These are phyloP conservation scores for Leucophenga maculata DNA, from an alignment of 2,888 invertebrate genomes.

Conservation along the genomic window DNA sequence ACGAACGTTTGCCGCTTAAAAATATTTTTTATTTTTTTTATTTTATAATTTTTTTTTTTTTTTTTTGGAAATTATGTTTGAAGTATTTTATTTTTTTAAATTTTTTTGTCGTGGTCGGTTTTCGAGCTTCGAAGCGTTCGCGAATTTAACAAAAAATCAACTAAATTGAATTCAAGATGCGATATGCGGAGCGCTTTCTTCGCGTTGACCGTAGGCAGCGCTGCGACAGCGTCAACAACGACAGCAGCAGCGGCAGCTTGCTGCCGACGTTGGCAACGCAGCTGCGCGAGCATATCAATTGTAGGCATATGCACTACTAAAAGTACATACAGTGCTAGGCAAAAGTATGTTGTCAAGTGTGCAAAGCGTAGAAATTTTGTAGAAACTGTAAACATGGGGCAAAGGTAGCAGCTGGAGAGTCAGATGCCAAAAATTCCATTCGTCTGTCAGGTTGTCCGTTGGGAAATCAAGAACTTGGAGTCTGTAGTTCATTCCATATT, in stretches of 20 bases:
- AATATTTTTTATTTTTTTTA: constrained; percentile 22
- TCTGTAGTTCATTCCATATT: too few species aligned
- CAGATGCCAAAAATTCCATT: too few species aligned
- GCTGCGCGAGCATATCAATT: too few species aligned
- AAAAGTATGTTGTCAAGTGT: too few species aligned
- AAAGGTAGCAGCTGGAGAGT: too few species aligned
- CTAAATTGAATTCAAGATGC: constrained; percentile 63
- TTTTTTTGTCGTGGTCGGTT: too few species aligned
- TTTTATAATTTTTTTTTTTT: constrained; percentile 6
- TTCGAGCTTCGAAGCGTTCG: constrained; percentile 53
- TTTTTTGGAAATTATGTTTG: not conserved
- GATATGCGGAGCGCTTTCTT: constrained; percentile 54
- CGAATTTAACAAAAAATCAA: constrained; percentile 64
- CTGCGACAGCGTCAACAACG: constrained; percentile 21
- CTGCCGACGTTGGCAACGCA: not conserved
- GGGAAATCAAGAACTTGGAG: too few species aligned
- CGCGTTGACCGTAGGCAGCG: not conserved
- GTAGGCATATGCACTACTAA: too few species aligned
- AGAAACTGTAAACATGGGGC: too few species aligned
- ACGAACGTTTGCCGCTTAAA: not conserved
- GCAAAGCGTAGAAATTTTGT: too few species aligned
- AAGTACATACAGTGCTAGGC: too few species aligned
- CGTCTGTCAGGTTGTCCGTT: too few species aligned
- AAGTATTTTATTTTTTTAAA: constrained; percentile 30
- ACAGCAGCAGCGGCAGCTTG: not conserved